Percentiles rank a stretch among this genome's conserved stretches.
Evolutionary conservation across 2,113 vertebrate species (phyloP).

Genomic region (Canis aureus): DNA sequence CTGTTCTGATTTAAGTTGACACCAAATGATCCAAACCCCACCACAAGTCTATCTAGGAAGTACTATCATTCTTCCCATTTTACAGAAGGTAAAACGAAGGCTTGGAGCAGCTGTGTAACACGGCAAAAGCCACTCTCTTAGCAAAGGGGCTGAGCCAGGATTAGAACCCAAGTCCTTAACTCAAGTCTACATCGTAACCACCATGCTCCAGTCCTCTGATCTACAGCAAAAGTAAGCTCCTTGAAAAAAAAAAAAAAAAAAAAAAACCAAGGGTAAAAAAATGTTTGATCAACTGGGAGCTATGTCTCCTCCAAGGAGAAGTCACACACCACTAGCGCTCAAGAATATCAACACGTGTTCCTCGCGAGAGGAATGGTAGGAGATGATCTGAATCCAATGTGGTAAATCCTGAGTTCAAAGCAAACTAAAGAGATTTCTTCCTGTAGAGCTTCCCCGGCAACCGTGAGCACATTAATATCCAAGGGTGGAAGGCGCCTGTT

Average conservation of each 20-base stretch:
- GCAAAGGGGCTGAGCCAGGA: not conserved
- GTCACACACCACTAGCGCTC: fast-evolving
- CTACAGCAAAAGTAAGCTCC: not conserved
- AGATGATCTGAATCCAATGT: not conserved
- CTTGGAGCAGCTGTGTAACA: not conserved
- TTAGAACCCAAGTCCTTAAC: not conserved
- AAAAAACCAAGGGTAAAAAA: not conserved
- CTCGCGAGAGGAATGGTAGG: not conserved
- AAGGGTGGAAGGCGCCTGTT: not conserved
- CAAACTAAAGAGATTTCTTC: too few relatives aligned
- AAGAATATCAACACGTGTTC: fast-evolving
- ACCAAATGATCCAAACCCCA: not conserved
- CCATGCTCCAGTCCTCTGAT: fast-evolving
- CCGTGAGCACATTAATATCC: not conserved
- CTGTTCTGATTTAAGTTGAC: not conserved
- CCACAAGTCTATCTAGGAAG: not conserved
- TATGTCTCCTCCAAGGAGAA: not conserved
- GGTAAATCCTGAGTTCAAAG: not conserved
- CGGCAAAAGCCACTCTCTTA: not conserved
- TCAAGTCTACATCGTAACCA: not conserved
- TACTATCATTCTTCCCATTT: not conserved
- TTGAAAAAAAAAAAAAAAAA: not conserved
- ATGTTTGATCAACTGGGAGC: fast-evolving
- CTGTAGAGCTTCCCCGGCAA: not conserved
- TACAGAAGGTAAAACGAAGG: not conserved